Conservation (phyloP, 1,140 invertebrate species). For the fruit fly (Drosophila melanogaster) region DNA sequence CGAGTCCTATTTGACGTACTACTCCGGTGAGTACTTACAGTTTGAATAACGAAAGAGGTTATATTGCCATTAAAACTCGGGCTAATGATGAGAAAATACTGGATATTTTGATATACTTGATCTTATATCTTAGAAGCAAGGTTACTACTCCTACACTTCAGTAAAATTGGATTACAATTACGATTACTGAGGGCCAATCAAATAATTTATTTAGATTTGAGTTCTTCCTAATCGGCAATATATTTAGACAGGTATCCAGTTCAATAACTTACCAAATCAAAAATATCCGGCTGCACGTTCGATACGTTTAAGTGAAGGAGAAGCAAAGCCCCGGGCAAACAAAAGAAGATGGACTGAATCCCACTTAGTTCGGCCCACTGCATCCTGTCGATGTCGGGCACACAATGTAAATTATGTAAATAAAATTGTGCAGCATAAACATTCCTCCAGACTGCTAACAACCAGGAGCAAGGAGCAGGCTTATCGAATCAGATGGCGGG, state of each 20-base stretch:
- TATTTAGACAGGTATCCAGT: not conserved
- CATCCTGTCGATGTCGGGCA: conserved; percentile 43
- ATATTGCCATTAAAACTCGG: not conserved
- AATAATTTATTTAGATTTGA: not conserved
- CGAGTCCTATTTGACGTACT: conserved; percentile 80
- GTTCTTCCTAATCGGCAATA: not conserved
- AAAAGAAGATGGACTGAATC: conserved; percentile 15
- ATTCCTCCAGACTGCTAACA: conserved; percentile 42
- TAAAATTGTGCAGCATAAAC: conserved; percentile 81
- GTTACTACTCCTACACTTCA: too few species aligned
- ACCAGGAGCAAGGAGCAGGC: conserved; percentile 53
- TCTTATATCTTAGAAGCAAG: too few species aligned
- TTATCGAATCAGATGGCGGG: conserved; percentile 78
- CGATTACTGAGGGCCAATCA: not conserved
- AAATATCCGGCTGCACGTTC: not conserved
- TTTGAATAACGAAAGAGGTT: not conserved
- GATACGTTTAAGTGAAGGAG: conserved; percentile 16
- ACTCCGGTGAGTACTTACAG: conserved; percentile 61
- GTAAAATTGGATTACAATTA: too few species aligned
- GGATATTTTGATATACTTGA: too few species aligned
- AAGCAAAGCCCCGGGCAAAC: conserved; percentile 16
- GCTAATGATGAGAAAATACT: too few species aligned
- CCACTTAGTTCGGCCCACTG: conserved; percentile 33
- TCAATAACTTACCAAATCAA: not conserved
- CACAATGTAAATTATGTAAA: conserved; percentile 81